Base-by-base conservation (phyloP, 2,888 invertebrate genomes). In the Rhamphomyia laevipes region DNA sequence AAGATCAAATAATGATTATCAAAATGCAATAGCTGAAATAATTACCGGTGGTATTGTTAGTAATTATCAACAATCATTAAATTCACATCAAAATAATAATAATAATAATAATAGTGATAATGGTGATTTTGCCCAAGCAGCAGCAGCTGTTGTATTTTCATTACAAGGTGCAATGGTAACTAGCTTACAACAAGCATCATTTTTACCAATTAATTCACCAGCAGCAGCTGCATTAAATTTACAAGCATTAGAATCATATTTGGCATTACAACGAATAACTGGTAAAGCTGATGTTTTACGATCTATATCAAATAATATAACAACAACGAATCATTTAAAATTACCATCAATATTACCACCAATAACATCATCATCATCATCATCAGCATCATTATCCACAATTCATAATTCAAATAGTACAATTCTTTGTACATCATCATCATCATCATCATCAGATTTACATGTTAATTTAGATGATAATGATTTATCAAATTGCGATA, bases 101-200 rank as follows among this genome's bases (percentile, higher is more conserved):
- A 40, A 2, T 43, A 15, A 3, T 46, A 17, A 23, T 37, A 61
- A 64, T 42, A 67, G 71, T 72, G 70, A 78, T 74, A 61, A 64
- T 42, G 67, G 71, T 72, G 70, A 78, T 74, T 61, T 80, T 72
- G 68, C 73, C 53, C 72, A 73, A 40, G 72, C 73, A 38, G 71
- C 73, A 48, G 81, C 81, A 45, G 78, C 82, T 56, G 86, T 88
- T 45, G 86, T 87, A 33, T 74, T 88, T 56, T 84, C 86, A 13
- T 73, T 89, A 46, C 89, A 90, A 70, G 86, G 85, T 63, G 86
- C 88, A 10, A 82, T 90, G 77, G 82, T 89, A 72, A 85, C 82
- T 61, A 86, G 88, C 11, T 71, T 89, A 56, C 88, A 88, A 66
- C 85, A 88, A 63, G 89, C 88, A 2, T 87, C 88, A 1, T 72